phyloP scores from a whole-genome alignment of 2,797 vertebrate genomes.

The Melopsittacus undulatus region DNA sequence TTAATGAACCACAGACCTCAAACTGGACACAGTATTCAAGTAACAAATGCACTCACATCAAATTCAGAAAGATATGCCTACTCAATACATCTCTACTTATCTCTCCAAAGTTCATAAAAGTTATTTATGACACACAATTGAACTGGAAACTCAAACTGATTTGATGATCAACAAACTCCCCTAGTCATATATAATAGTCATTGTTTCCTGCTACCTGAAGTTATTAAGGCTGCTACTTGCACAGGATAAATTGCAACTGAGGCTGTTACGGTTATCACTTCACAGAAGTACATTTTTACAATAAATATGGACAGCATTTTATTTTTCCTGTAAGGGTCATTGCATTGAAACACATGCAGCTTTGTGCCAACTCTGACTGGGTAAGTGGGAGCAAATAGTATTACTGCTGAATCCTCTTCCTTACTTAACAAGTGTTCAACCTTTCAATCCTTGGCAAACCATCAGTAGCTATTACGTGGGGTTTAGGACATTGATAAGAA shows the following conservation, averaged over 20 bases:
- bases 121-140: background rate
- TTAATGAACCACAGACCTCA: background rate
- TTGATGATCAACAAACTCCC: background rate
- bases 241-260: background rate
- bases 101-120: background rate
- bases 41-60: background rate
- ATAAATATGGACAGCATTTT: background rate
- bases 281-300: background rate
- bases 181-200: background rate
- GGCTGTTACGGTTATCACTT: background rate
- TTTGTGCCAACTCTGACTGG: background rate
- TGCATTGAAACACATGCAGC: background rate
- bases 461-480: background rate
- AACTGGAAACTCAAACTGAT: background rate
- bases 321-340: background rate
- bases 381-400: background rate
- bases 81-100: background rate
- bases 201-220: background rate
- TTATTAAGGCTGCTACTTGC: background rate
- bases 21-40: background rate
- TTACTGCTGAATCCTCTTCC: background rate
- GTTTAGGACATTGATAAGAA: background rate
- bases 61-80: background rate
- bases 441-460: background rate
- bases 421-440: background rate